phyloP scores from a whole-genome alignment of 2,797 vertebrate species.

The Botia kubotai region DNA sequence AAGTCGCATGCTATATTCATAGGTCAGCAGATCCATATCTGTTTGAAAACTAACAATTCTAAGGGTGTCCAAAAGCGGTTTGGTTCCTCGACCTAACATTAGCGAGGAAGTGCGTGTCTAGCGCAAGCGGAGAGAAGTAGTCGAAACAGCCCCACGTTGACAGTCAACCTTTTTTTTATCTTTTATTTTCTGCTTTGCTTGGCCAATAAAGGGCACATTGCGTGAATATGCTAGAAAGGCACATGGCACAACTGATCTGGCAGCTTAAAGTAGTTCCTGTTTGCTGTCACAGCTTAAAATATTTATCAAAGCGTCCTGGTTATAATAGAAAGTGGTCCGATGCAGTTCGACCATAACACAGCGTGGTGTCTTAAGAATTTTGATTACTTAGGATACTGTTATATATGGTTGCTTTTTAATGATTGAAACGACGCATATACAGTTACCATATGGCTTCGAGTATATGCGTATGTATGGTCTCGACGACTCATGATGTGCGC shows the following conservation, averaged over 20 bases:
- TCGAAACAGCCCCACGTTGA: conserved; percentile 27
- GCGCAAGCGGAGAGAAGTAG: conserved; percentile 24
- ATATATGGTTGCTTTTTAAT: not conserved
- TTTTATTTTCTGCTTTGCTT: not conserved
- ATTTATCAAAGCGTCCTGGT: not conserved
- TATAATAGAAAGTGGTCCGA: not conserved
- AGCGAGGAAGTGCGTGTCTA: conserved; percentile 35
- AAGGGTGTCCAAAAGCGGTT: not conserved
- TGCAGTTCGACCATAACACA: not conserved
- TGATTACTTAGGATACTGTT: not conserved
- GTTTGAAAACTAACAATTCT: not conserved
- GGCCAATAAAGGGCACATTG: conserved; percentile 23
- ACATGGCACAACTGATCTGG: not conserved
- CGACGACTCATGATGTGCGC: not conserved
- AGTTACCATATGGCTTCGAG: not conserved
- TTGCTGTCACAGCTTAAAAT: conserved; percentile 18
- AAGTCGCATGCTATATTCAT: not conserved
- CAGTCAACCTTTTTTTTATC: not conserved
- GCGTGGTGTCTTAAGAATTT: not conserved
- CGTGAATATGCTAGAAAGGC: conserved; percentile 25
- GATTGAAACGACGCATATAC: too few relatives aligned
- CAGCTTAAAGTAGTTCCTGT: not conserved
- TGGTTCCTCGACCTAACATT: conserved; percentile 5
- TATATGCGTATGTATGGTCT: not conserved
- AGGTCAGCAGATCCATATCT: not conserved